Evolutionary conservation across 1,140 invertebrate genomes (phyloP), one percentile per base, ranked within the genome.

Genomic region (Drosophila teissieri): DNA sequence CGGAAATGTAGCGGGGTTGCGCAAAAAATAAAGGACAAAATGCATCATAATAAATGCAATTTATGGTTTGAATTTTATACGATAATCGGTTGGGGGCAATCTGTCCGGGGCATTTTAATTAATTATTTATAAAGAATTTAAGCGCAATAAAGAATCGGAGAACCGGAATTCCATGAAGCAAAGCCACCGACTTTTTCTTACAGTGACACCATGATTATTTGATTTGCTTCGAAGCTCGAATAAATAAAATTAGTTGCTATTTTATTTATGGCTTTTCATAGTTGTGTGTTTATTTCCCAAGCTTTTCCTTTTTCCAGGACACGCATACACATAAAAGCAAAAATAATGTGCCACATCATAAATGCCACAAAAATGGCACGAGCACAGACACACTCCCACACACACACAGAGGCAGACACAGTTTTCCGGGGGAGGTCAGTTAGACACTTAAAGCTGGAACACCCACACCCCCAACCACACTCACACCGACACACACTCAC

Each of bases 231-330:
- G 53, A 68, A 45, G 52, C 61, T 52, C 40, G 36, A 65, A 64
- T 89, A 88, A 88, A 88, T 80, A 88, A 88, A 89, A 88, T 88
- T 88, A 88, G 84, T 88, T 89, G 68, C 64, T 80, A 83, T 83
- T 88, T 89, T 88, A 88, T 84, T 89, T 88, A 84, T 84, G 67
- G 58, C 46, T 34, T 57, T 45, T 62, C 57, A 68, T 70, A 70
- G 67, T 70, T 69, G 1, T 69, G 64, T 37, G 36, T 15, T 22
- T 49, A 39, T n/a, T 6, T 24, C 7, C 27, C 24, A 2, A 17
- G 15, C 15, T 19, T 19, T 19, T 37, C 15, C 11, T 62, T 39
- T 37, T 22, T 17, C 46, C 51, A 51, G 40, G 57, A 34, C 54
- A 89, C 77, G 84, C 83, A 89, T 31, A 68, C 60, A 74, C 78